Evolutionary conservation across 2,797 vertebrate genomes (phyloP).

Genomic region (Heliangelus exortis): DNA sequence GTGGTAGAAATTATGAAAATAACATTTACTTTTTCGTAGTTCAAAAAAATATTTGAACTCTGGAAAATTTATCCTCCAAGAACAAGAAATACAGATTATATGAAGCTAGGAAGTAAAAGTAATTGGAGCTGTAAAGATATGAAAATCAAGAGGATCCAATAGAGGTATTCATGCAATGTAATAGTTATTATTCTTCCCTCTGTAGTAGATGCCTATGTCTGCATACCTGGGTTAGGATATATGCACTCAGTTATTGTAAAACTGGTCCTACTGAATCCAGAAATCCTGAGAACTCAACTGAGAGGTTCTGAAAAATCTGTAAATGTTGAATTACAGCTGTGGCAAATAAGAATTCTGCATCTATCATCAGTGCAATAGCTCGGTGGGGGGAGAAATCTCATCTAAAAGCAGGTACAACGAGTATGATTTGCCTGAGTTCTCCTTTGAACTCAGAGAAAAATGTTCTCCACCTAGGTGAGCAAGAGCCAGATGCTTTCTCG

Average conservation of each 20-base stretch:
- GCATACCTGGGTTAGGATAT: not conserved
- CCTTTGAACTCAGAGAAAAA: slow-evolving; percentile 59
- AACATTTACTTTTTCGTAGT: not conserved
- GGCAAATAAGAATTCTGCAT: not conserved
- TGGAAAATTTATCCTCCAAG: not conserved
- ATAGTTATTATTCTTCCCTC: not conserved
- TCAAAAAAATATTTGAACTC: not conserved
- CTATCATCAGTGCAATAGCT: not conserved
- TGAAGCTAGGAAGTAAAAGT: not conserved
- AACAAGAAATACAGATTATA: not conserved
- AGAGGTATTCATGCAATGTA: not conserved
- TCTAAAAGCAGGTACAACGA: slow-evolving; percentile 19
- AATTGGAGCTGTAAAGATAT: not conserved
- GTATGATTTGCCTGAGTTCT: slow-evolving; percentile 44
- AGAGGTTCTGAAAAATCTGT: not conserved
- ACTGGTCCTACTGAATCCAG: not conserved
- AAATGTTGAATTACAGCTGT: not conserved
- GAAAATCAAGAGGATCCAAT: not conserved
- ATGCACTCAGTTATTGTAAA: not conserved
- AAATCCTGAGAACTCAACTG: not conserved
- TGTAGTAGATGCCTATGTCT: not conserved
- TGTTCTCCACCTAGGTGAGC: slow-evolving; percentile 34
- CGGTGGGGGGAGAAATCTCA: not conserved
- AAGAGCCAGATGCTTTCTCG: not conserved
- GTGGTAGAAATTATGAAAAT: not conserved